Base-by-base conservation (phyloP, 2,113 vertebrate species). In the Cichladusa arquata region DNA sequence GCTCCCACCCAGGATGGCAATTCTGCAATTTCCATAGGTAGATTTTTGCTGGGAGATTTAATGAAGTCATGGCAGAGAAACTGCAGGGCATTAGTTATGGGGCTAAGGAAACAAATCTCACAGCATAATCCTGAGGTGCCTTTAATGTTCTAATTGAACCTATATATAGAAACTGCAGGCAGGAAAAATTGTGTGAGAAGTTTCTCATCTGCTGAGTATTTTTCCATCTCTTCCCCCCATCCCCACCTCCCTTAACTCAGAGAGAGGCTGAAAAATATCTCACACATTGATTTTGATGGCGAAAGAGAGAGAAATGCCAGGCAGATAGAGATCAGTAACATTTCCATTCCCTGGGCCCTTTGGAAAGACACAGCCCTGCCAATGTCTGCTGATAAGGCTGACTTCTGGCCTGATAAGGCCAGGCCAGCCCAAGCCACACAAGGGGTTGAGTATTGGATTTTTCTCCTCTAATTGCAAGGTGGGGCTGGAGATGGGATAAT, bases 141-240 rank as follows among this genome's bases (percentile, higher is more conserved):
- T 95, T 94, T 95, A 86, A 72, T 92, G 90, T 90, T 92, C 94
- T 97, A 96, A 97, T 97, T 97, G 94, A 96, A 88, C 93, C 95
- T 97, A 97, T 96, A 96, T 97, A 96, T 97, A 96, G 95, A 90
- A 96, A 71, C 88, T 74, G 64, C 90, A 86, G 90, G 76, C 88
- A 93, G 90, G 60, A 81, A 70, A 95, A 94, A 81, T 42, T 10
- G 72, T 50, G 12, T 71, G 65, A 95, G 67, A 95, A 94, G 28
- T 93, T 96, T 93, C 76, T 96, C 85, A 28, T 86, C 65, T 69
- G 53, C 72, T 57, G 92, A 86, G 96, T 96, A 96, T 84, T 97
- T 97, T 97, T 97, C 96, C 96, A 96, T 94, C 60, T 64, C 79
- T 62, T 17, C 17, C 25, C 31, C 47, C 8, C 36, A 11, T 4